Percentiles rank a stretch among this genome's conserved stretches.
Conservation (phyloP, 1,140 invertebrate species). For the Subanguina moxae region DNA sequence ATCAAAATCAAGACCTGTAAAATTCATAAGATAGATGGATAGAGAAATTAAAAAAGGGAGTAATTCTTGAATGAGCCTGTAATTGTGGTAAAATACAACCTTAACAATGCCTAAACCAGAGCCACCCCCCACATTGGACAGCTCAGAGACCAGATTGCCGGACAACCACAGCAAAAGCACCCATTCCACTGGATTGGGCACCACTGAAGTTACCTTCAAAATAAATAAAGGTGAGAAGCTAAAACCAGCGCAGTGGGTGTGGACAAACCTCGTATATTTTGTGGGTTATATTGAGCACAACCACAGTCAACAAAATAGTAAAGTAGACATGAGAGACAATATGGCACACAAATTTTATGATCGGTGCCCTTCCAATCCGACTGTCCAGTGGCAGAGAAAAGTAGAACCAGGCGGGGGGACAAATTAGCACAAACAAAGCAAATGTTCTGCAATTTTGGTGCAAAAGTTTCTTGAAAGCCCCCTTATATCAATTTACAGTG, state of each 20-base stretch:
- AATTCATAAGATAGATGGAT: constrained; percentile 19
- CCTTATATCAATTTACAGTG: constrained; percentile 67
- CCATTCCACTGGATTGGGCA: constrained; percentile 86
- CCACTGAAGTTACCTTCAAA: constrained; percentile 67
- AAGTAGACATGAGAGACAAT: constrained; percentile 83
- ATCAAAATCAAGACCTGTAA: constrained; percentile 75
- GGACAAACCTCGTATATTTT: constrained; percentile 44
- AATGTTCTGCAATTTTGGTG: constrained; percentile 66
- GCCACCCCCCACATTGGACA: constrained; percentile 92
- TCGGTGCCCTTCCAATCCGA: constrained; percentile 74
- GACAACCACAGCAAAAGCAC: constrained; percentile 88
- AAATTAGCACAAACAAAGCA: constrained; percentile 80
- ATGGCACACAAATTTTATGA: constrained; percentile 99
- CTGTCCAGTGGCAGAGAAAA: constrained; percentile 91
- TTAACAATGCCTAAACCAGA: constrained; percentile 73
- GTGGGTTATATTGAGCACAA: constrained; percentile 56
- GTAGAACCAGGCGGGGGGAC: constrained; percentile 89
- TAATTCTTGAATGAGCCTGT: not conserved
- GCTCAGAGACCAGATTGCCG: constrained; percentile 85
- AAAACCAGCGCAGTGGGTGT: no score
- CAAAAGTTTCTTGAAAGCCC: no score
- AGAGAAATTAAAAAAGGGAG: no score
- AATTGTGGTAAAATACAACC: constrained; percentile 14
- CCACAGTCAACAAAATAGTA: constrained; percentile 78
- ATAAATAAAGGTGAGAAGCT: no score